Evolutionary conservation across 1,140 invertebrate genomes (phyloP).

Genomic region (Drosophila quadrilineata): DNA sequence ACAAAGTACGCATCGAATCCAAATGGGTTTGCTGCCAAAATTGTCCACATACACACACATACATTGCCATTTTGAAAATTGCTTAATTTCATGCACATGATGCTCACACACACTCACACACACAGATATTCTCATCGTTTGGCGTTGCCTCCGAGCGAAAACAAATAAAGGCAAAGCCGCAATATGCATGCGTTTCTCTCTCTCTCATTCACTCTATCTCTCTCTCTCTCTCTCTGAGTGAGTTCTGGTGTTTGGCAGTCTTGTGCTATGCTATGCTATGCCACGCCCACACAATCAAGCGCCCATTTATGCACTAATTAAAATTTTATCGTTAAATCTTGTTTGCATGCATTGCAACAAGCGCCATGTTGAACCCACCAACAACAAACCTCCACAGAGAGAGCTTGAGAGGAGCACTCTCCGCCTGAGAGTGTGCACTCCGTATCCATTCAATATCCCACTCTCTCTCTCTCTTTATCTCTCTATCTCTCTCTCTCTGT

Average conservation of each 20-base stretch:
- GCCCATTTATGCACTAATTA: constrained; percentile 79
- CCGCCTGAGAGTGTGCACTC: not conserved
- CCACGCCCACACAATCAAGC: constrained; percentile 77
- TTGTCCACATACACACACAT: not conserved
- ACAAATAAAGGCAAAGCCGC: constrained; percentile 74
- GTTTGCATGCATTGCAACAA: constrained; percentile 76
- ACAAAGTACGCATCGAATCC: constrained; percentile 17
- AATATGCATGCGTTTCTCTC: constrained; percentile 52
- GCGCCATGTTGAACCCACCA: constrained; percentile 41
- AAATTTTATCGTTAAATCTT: constrained; percentile 80
- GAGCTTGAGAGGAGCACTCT: constrained; percentile 12
- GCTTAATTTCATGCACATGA: constrained; percentile 45
- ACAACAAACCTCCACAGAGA: not conserved
- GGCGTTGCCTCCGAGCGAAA: constrained; percentile 26
- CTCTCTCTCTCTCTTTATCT: not conserved
- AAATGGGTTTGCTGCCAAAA: constrained; percentile 29
- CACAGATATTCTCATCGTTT: constrained; percentile 4
- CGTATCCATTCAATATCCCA: not conserved
- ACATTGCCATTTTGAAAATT: constrained; percentile 24
- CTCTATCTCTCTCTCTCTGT: not conserved
- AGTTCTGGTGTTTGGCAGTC: not conserved
- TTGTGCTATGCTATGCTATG: constrained; percentile 42
- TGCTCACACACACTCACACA: not conserved
- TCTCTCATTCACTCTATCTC: too few relatives aligned
- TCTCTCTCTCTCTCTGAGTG: not conserved